Conservation (phyloP, 2,888 invertebrate species). For the Abrostola triplasia region DNA sequence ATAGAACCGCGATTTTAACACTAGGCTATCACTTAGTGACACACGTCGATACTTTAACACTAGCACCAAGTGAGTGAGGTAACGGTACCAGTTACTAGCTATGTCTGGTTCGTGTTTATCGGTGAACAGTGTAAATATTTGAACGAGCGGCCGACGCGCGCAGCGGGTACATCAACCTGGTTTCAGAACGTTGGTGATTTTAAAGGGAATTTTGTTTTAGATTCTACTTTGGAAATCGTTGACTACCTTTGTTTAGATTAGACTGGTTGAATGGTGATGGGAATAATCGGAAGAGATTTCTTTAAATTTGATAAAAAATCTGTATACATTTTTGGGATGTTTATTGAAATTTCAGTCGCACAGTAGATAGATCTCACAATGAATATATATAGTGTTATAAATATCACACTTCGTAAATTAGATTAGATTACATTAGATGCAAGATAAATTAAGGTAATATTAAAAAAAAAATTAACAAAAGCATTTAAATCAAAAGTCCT, state of each 20-base stretch:
- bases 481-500: too few relatives aligned
- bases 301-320: too few relatives aligned
- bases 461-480: too few relatives aligned
- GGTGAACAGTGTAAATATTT: constrained; percentile 55
- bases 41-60: constrained; percentile 43
- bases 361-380: too few relatives aligned
- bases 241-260: neutral
- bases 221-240: neutral
- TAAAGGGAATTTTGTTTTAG: constrained; percentile 32
- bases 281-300: too few relatives aligned
- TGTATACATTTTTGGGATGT: too few relatives aligned
- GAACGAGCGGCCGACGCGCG: constrained; percentile 38
- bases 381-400: too few relatives aligned
- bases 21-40: constrained; percentile 43
- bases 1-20: constrained; percentile 34
- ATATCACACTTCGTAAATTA: too few relatives aligned
- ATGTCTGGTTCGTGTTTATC: constrained; percentile 54
- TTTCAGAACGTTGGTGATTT: constrained; percentile 32
- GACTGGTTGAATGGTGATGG: neutral
- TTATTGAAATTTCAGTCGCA: too few relatives aligned
- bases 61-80: constrained; percentile 24
- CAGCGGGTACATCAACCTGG: constrained; percentile 51
- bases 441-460: too few relatives aligned
- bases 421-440: too few relatives aligned
- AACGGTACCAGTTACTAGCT: constrained; percentile 41